Conservation (phyloP, 2,797 vertebrate genomes). For the Morelia viridis region DNA sequence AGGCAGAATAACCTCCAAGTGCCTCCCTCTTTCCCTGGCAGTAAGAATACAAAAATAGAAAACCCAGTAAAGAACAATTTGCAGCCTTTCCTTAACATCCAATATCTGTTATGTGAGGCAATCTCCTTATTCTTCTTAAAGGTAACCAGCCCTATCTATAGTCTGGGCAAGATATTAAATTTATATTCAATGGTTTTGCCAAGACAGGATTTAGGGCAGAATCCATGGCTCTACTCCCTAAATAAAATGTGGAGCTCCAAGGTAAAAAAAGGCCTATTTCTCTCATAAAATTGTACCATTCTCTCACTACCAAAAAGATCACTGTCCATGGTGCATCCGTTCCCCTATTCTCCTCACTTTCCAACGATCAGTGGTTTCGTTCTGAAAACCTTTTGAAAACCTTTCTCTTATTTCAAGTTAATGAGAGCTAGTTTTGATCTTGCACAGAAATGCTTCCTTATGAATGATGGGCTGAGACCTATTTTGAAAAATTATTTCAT, state of each 20-base stretch:
- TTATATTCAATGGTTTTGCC: background rate
- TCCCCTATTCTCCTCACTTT: background rate
- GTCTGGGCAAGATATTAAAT: background rate
- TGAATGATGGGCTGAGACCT: background rate
- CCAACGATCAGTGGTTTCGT: background rate
- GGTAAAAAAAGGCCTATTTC: background rate
- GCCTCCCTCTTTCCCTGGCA: background rate
- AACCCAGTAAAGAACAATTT: background rate
- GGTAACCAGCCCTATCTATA: background rate
- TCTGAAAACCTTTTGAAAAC: background rate
- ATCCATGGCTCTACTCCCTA: background rate
- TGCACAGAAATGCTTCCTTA: background rate
- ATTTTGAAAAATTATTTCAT: background rate
- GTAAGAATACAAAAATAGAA: background rate
- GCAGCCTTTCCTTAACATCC: background rate
- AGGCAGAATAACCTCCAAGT: background rate
- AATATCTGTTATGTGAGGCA: background rate
- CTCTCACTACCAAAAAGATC: background rate
- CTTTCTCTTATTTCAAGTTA: background rate
- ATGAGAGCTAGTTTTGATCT: background rate
- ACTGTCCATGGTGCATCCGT: background rate
- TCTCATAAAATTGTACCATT: background rate
- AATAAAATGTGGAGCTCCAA: background rate
- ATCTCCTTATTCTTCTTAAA: background rate
- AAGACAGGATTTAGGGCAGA: background rate